phyloP scores from a whole-genome alignment of 1,140 invertebrate species.

The Drosophila jambulina region DNA sequence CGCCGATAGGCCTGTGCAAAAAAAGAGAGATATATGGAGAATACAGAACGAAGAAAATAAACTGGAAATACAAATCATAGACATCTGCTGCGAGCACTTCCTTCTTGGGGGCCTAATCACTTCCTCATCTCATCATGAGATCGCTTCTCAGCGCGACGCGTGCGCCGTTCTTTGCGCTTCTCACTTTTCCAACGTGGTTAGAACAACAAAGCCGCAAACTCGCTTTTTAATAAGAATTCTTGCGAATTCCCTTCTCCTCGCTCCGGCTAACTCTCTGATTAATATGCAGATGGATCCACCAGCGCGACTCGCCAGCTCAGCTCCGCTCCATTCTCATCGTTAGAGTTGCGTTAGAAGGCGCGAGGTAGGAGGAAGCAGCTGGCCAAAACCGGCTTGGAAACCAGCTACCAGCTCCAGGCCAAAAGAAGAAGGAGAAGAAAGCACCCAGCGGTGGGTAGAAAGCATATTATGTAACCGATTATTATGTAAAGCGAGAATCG shows the following conservation, averaged over 20 bases:
- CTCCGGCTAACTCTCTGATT: conserved; percentile 39
- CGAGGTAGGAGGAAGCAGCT: conserved; percentile 34
- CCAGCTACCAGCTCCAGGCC: conserved; percentile 55
- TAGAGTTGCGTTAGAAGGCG: conserved; percentile 68
- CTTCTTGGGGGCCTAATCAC: conserved; percentile 56
- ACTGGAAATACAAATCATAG: conserved; percentile 57
- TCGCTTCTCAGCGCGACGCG: conserved; percentile 57
- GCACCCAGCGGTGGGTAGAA: conserved; percentile 56
- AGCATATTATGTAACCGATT: conserved; percentile 57
- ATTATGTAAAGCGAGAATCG: conserved; percentile 50
- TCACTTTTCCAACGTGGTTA: conserved; percentile 72
- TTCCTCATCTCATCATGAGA: conserved; percentile 56
- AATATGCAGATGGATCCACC: conserved; percentile 54
- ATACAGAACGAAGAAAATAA: conserved; percentile 43
- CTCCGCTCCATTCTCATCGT: conserved; percentile 60
- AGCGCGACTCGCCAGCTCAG: conserved; percentile 30
- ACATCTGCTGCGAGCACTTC: conserved; percentile 51
- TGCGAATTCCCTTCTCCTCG: conserved; percentile 63
- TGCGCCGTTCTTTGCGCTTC: conserved; percentile 76
- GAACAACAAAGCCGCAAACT: conserved; percentile 64
- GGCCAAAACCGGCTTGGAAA: conserved; percentile 66
- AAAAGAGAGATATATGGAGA: not conserved
- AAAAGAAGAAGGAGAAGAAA: conserved; percentile 63
- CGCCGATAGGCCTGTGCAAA: conserved; percentile 37
- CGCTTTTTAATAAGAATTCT: conserved; percentile 82